phyloP scores from a whole-genome alignment of 2,888 invertebrate genomes.

The Lochmaea capreae region DNA sequence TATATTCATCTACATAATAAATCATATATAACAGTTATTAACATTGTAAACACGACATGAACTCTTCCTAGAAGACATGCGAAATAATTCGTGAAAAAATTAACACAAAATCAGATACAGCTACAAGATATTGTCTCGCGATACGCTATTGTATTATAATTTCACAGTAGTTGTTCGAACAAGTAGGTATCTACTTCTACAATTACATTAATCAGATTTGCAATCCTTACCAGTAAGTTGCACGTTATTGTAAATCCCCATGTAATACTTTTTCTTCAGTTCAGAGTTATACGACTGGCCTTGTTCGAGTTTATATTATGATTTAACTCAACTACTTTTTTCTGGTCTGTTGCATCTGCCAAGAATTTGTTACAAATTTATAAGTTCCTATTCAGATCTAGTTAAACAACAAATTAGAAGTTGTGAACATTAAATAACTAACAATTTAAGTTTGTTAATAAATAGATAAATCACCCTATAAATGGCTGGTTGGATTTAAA shows the following conservation, averaged over 20 bases:
- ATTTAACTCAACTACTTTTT: too few relatives aligned
- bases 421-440: too few relatives aligned
- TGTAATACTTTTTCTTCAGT: background rate
- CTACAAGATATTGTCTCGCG: background rate
- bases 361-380: too few relatives aligned
- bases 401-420: too few relatives aligned
- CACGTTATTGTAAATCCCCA: background rate
- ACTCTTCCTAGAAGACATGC: background rate
- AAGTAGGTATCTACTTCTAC: background rate
- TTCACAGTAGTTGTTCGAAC: background rate
- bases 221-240: background rate
- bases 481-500: background rate
- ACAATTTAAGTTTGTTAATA: background rate
- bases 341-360: too few relatives aligned
- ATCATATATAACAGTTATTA: background rate
- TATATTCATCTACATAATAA: background rate
- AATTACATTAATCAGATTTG: background rate
- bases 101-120: background rate
- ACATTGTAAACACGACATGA: background rate
- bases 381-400: too few relatives aligned
- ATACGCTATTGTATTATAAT: background rate
- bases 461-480: background rate
- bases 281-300: background rate
- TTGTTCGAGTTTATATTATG: too few relatives aligned
- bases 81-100: background rate